Conservation (phyloP, 2,113 vertebrate species). For the Malaclemys terrapin region DNA sequence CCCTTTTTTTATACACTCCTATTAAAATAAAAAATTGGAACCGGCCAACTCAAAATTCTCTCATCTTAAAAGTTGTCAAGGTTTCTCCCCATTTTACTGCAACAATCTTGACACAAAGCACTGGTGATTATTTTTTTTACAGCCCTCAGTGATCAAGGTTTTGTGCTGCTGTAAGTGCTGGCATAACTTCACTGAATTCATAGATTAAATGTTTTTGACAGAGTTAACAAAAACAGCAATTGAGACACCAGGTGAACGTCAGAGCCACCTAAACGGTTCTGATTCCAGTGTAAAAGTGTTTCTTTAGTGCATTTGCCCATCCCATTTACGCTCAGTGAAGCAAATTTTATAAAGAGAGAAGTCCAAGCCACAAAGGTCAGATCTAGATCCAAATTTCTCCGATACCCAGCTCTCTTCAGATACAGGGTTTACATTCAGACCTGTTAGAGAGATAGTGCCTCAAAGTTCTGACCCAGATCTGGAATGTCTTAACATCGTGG, state of each 20-base stretch:
- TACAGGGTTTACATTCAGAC: neutral
- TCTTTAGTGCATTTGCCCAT: neutral
- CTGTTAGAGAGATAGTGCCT: neutral
- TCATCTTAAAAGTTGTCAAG: neutral
- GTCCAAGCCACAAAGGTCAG: neutral
- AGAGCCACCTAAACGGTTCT: neutral
- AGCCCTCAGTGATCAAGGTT: neutral
- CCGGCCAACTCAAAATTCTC: neutral
- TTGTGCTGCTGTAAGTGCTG: accelerated
- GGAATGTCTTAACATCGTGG: neutral
- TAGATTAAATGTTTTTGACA: neutral
- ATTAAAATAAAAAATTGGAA: neutral
- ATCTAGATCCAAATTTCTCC: neutral
- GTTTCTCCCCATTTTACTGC: accelerated
- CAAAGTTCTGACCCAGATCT: neutral
- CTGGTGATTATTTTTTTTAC: neutral
- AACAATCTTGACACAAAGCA: neutral
- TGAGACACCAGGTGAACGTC: neutral
- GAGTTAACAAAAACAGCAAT: neutral
- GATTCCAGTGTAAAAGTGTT: neutral
- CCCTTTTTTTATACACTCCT: neutral
- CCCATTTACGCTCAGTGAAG: neutral
- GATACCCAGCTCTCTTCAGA: neutral
- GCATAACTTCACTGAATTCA: neutral
- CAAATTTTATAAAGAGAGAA: neutral